Base-by-base conservation (phyloP, 2,113 vertebrate genomes). In the Prinia subflava region DNA sequence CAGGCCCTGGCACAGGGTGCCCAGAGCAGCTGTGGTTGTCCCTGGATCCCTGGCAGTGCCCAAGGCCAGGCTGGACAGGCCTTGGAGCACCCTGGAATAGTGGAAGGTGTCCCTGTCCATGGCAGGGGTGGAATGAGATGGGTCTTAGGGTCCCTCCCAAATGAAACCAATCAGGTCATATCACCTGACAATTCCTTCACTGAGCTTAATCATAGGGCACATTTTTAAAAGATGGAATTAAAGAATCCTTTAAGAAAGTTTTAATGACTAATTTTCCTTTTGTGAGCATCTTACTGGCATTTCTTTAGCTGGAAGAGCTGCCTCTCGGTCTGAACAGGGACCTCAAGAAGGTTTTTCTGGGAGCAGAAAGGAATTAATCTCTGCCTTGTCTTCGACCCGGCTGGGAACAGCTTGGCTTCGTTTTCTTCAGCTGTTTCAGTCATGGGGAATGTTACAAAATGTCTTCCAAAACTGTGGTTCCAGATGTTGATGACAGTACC, bases 61-160 rank as follows among this genome's bases (percentile, higher is more conserved):
- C 47, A 24, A 47, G n/a, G n/a, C 13, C 19, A 15, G 39, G 6
- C 0, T 87, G 71, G 39, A 44, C 0, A 0, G 37, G 56, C 47
- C 47, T 83, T 62, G 50, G 27, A 69, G 46, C 63, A 13, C 0
- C 28, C 55, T 62, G 74, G 64, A n/a, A 16, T 0, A 3, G 41
- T n/a, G 56, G 41, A 24, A 63, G 20, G 20, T 62, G 39, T 47
- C 41, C 30, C 30, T 70, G 65, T 27, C 42, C 6, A 3, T 33
- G n/a, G 7, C 37, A 53, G 49, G n/a, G 21, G 25, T 71, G 21
- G 56, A 31, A 71, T 35, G 31, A 20, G 25, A 52, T 42, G 20
- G 30, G 12, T 30, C 17, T 70, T 70, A 60, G 31, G 20, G 55
- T 42, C 46, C 20, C 8, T 60, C 10, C 25, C 31, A 62, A 13